Evolutionary conservation across 2,888 invertebrate species (phyloP), one percentile per base, ranked within the genome.

Genomic region (Hirtodrosophila alboralis): DNA sequence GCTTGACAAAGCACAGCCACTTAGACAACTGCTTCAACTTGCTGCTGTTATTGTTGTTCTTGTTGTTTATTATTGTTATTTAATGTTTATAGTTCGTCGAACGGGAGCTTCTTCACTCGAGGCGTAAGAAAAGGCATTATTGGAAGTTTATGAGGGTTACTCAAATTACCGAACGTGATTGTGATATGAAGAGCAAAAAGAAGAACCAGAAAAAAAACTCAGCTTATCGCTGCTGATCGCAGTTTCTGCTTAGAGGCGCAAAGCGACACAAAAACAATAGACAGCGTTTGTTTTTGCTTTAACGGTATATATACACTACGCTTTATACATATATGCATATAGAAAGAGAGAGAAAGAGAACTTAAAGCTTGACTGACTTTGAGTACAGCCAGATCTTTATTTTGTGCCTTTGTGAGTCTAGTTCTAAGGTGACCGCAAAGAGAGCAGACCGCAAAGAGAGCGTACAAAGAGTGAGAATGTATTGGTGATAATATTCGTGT

Each of bases 21-120:
- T 78, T 72, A 68, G 68, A 63, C 41, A 72, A 77, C 75, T 63
- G 65, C 83, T 81, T 84, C 70, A 84, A 84, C 68, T 78, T 66
- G 56, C 45, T 45, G 21, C 38, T 51, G 33, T 44, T 54, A n/a
- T 26, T 37, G 21, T 31, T 52, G 16, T 43, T 45, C 36, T 65
- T 58, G 59, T 41, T 57, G 44, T 30, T 80, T 63, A 59, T 84
- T 80, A 81, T 78, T 72, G 71, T 68, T 84, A 75, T 68, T 78
- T 68, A 78, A 81, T 84, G 68, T 68, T 84, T 68, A 65, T 72
- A 67, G 70, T 73, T 54, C 58, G 54, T 45, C 59, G 57, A 65
- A 73, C 73, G 45, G 52, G 43, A 21, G 41, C 36, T 65, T 41
- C 27, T 37, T 4, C 44, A 54, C 59, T 51, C 23, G 6, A 63